Evolutionary conservation across 2,888 invertebrate genomes (phyloP).

Genomic region (Pristionchus arcanus): DNA sequence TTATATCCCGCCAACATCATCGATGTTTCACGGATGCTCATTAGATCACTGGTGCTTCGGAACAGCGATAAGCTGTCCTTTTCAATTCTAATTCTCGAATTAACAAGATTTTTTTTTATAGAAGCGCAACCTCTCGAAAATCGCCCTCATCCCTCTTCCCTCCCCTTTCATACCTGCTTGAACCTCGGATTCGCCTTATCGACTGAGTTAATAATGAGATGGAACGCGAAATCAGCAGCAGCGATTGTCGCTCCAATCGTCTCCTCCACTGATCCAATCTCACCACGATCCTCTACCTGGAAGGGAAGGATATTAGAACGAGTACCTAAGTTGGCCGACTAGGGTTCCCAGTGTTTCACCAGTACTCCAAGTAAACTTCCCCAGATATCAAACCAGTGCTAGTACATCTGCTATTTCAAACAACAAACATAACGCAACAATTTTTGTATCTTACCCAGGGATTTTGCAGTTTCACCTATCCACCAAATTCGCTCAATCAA

Average conservation of each 20-base stretch:
- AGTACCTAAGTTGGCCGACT: background rate
- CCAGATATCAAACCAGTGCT: too few relatives aligned
- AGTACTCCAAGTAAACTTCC: background rate
- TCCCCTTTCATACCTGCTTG: slow-evolving; percentile 26
- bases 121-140: background rate
- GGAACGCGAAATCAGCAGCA: slow-evolving; percentile 58
- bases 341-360: background rate
- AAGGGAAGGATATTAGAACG: background rate
- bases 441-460: background rate
- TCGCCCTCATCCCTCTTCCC: background rate
- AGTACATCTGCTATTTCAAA: too few relatives aligned
- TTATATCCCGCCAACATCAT: background rate
- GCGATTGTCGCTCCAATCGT: slow-evolving; percentile 27
- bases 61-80: background rate
- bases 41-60: background rate
- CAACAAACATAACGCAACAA: too few relatives aligned
- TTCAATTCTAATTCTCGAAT: background rate
- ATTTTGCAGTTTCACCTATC: background rate
- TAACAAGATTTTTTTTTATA: background rate
- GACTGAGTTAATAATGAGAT: slow-evolving; percentile 53
- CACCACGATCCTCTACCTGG: slow-evolving; percentile 36
- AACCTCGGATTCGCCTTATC: slow-evolving; percentile 43
- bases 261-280: slow-evolving; percentile 23
- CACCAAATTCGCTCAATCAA: background rate
- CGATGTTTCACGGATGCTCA: background rate